Evolutionary conservation across 2,797 vertebrate species (phyloP).

Genomic region (Sebastes jordani): DNA sequence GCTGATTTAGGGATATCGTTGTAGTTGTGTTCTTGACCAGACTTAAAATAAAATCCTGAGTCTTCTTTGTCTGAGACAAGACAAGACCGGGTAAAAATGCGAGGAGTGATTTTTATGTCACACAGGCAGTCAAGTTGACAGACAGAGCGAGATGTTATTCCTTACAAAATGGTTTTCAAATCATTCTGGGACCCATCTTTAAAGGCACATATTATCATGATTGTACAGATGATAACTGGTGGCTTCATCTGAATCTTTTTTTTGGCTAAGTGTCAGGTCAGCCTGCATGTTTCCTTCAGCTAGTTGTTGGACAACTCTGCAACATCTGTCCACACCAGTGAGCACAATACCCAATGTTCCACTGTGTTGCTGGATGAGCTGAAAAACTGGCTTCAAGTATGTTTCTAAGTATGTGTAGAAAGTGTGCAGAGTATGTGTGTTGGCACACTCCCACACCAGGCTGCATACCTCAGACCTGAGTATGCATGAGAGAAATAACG

Average conservation of each 20-base stretch:
- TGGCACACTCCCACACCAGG: conserved; percentile 34
- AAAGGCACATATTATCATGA: neutral
- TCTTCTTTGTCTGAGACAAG: too few species aligned
- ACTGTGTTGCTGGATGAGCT: conserved; percentile 44
- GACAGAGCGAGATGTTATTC: neutral
- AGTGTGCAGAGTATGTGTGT: conserved; percentile 9
- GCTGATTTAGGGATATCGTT: too few species aligned
- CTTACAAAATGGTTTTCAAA: neutral
- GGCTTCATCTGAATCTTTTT: neutral
- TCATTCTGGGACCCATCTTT: neutral
- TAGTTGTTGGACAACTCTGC: conserved; percentile 9
- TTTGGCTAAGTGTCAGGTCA: conserved; percentile 7
- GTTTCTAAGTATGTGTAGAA: neutral
- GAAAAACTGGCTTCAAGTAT: conserved; percentile 56
- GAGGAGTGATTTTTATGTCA: neutral
- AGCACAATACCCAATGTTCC: conserved; percentile 18
- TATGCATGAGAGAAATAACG: conserved; percentile 34
- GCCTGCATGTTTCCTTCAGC: conserved; percentile 8
- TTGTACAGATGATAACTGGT: neutral
- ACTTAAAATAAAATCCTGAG: too few species aligned
- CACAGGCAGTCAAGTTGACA: neutral
- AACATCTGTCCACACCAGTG: conserved; percentile 22
- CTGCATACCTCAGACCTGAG: conserved; percentile 56
- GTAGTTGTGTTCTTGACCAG: too few species aligned
- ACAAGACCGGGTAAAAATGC: too few species aligned